Base-by-base conservation (phyloP, 2,888 invertebrate species). In the Tyria jacobaeae region DNA sequence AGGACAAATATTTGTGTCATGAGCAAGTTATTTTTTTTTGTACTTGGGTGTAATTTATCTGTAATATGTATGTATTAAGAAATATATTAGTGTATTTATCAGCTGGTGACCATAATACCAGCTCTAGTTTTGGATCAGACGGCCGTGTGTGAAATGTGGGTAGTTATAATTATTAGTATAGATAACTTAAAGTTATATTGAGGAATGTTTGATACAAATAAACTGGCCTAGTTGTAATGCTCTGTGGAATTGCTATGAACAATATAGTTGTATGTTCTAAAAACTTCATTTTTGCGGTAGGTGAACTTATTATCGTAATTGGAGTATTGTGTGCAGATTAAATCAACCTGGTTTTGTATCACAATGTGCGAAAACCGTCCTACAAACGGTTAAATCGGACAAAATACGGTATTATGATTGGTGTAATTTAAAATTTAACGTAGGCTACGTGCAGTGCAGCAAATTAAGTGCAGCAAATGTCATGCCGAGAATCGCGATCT, bases 191-290 rank as follows among this genome's bases (percentile, higher is more conserved):
- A n/a, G n/a, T n/a, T n/a, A n/a, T n/a, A n/a, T n/a, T n/a, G n/a
- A n/a, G n/a, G 27, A 6, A 35, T 35, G 14, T 35, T 35, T 14
- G 1, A 7, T 41, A 41, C 9, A 41, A 41, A 35, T 35, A 35
- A 35, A 24, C 5, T 6, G 21, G 60, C 74, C 78, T 65, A 81
- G 71, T 71, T 81, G 68, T 66, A 51, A 56, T 73, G 73, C 6
- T 5, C 15, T 0, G 75, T 73, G 71, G 60, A 74, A 67, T 73
- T 70, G 71, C 61, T 70, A 66, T 64, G 78, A 78, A 80, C 78
- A 75, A 79, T 79, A 74, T 69, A 50, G 70, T 68, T 71, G 41
- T 35, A 56, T n/a, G n/a, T 53, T 66, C 47, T 66, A 62, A 62
- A 73, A 58, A 47, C 57, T 57, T 48, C 59, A 63, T 63, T 73